Base-by-base conservation (phyloP, 2,113 vertebrate genomes). In the Colossoma macropomum region DNA sequence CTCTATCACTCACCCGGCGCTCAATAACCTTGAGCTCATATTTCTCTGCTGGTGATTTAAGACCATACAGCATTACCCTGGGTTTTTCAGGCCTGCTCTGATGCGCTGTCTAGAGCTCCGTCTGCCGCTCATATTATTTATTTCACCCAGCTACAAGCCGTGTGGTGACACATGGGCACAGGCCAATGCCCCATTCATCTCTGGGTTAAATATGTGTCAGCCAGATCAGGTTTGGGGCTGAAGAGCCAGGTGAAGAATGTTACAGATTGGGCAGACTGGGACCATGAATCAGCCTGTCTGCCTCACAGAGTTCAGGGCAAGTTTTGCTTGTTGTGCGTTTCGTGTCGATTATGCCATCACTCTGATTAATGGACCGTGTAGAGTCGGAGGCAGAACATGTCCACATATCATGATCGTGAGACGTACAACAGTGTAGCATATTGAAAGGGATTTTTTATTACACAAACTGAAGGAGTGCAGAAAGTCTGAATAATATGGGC, bases 11-110 rank as follows among this genome's bases (percentile, higher is more conserved):
- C 93, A 91, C 41, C 1, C 75, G 15, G 86, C 50, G 74, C 88
- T 93, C 94, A 93, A 91, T 94, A 94, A 94, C 93, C 93, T 93
- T 92, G 93, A 91, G 90, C 88, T 93, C 92, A 88, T 92, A 93
- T 92, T 93, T 94, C 91, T 92, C 83, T 86, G 87, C 72, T 85
- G 86, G 85, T 92, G 92, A 94, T 94, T 94, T 93, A 94, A 94
- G 80, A 88, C 89, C 92, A 90, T 89, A 87, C 91, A 92, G 92
- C 92, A 88, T 91, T 91, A 91, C 89, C 90, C 65, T 79, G 86
- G 79, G 85, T 88, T 88, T 81, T 45, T 88, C 83, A 90, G 89
- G 87, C 85, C 84, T 82, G 86, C 90, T 90, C 92, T 88, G 87
- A 89, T 90, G 89, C 87, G 86, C 90, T 84, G 90, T 90, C 86